These are phyloP conservation scores for Lithophane semibrunnea DNA, from an alignment of 2,888 invertebrate species.

Conservation along the genomic window DNA sequence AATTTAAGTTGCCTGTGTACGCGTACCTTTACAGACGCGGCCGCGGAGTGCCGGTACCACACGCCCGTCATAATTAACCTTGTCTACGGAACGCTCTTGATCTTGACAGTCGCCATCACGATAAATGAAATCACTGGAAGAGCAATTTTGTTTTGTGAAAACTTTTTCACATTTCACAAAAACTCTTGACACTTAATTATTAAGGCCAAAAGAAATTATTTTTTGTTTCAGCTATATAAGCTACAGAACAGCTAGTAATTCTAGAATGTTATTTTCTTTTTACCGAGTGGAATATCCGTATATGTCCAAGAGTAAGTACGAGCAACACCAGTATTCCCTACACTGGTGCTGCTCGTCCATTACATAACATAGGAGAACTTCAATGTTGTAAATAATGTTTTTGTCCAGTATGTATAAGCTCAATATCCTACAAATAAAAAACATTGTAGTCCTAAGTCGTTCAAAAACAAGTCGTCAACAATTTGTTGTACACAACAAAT, in stretches of 20 bases:
- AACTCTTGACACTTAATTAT: slow-evolving; percentile 7
- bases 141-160: slow-evolving; percentile 31
- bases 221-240: not conserved
- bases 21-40: slow-evolving; percentile 45
- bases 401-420: not conserved
- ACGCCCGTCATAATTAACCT: slow-evolving; percentile 79
- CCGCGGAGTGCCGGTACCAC: slow-evolving; percentile 68
- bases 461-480: slow-evolving; percentile 9
- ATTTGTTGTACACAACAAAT: slow-evolving; percentile 27
- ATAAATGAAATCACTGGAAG: slow-evolving; percentile 67
- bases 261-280: not conserved
- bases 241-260: not conserved
- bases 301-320: not conserved
- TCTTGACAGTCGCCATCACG: slow-evolving; percentile 73
- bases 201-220: not conserved
- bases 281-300: not conserved
- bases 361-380: not conserved
- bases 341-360: not conserved
- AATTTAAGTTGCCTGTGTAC: not conserved
- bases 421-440: not conserved
- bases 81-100: slow-evolving; percentile 80
- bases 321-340: not conserved
- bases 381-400: no score
- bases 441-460: not conserved
- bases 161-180: not conserved